Percentiles rank a stretch among this genome's conserved stretches.
These are phyloP conservation scores for Schlechtendalia chinensis DNA, from an alignment of 1,140 invertebrate species.

Conservation along the genomic window DNA sequence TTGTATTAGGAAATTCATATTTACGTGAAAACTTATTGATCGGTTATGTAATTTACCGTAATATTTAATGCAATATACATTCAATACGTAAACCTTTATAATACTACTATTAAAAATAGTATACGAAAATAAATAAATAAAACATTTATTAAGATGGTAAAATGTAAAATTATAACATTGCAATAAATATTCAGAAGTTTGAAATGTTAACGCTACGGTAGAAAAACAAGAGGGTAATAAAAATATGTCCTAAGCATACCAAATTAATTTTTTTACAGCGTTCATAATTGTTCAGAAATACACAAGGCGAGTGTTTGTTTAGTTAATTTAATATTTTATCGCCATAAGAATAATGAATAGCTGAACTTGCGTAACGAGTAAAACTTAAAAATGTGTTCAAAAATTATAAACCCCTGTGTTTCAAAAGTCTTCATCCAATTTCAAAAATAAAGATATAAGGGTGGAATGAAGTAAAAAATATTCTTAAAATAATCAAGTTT, in stretches of 20 bases:
- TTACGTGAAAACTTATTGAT: conserved; percentile 1
- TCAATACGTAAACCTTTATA: not conserved
- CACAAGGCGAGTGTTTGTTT: not conserved
- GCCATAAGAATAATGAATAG: not conserved
- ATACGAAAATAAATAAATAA: not conserved
- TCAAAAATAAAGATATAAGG: too few species aligned
- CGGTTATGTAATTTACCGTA: not conserved
- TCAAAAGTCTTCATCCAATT: too few species aligned
- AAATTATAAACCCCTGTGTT: too few species aligned
- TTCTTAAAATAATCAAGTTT: too few species aligned
- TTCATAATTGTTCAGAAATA: not conserved
- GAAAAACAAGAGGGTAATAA: too few species aligned
- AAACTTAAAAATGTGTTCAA: not conserved
- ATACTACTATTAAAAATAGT: too few species aligned
- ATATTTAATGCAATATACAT: not conserved
- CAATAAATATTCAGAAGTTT: not conserved
- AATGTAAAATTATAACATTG: not conserved
- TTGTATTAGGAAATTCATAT: not conserved
- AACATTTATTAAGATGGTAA: too few species aligned
- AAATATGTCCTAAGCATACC: conserved; percentile 8
- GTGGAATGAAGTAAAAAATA: too few species aligned
- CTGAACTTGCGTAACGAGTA: not conserved
- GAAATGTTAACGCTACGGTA: not conserved
- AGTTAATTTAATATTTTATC: not conserved
- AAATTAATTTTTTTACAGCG: not conserved